Base-by-base conservation (phyloP, 2,113 vertebrate species). In the Platichthys flesus region DNA sequence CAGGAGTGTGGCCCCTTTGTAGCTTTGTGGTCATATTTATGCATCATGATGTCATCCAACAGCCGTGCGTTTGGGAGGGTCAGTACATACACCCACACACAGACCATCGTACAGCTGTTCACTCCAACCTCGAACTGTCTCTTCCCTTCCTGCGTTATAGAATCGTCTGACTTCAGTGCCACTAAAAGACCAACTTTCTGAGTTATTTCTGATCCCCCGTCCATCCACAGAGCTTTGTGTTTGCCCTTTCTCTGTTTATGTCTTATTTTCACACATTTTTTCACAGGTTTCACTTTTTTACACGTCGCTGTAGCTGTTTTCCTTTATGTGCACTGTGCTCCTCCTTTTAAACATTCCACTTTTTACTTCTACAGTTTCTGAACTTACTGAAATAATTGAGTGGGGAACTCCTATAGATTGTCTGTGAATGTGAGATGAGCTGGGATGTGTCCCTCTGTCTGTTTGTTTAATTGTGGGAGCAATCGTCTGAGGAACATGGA, bases 391-490 rank as follows among this genome's bases (percentile, higher is more conserved):
- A 62, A 58, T 75, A 79, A 76, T 72, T 26, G 71, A 71, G 8
- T 24, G 47, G 45, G 47, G 59, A 45, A 54, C 28, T 37, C 35
- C n/a, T 42, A 49, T 14, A 67, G 51, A 63, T 76, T 65, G 73
- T 78, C 65, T 2, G 9, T 64, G n/a, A 64, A 18, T 68, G 71
- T 88, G 90, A 93, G 78, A 89, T 89, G 91, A 93, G 93, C 93
- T 94, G 92, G 93, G 82, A 90, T 92, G 91, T 91, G 91, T 92
- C 94, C 76, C 94, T 93, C 94, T 87, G 92, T 95, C 95, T 95
- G 94, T 97, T 97, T 97, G 95, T 97, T 95, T 97, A 96, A 96
- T 96, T 94, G 96, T 95, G 95, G 95, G 95, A 96, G 96, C 95
- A 93, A 96, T 97, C 94, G 93, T 95, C 94, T 92, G 94, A 94